Base-by-base conservation (phyloP, 2,888 invertebrate genomes). In the Cacoxenus indagator region DNA sequence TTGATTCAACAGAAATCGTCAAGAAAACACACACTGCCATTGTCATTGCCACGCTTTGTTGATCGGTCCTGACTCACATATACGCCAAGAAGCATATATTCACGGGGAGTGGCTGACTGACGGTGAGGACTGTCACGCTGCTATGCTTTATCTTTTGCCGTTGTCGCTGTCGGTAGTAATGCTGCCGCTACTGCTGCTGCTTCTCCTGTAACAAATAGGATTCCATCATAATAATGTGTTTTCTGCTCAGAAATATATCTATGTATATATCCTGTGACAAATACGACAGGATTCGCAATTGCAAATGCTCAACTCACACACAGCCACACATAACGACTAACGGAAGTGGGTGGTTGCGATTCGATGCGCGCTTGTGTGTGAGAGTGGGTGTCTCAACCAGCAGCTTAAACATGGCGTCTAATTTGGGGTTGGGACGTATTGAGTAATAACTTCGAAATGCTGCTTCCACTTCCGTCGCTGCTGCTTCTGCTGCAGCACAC, bases 211-310 rank as follows among this genome's bases (percentile, higher is more conserved):
- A 83, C 82, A 83, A 82, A 83, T 82, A 82, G 82, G 82, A 82
- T 83, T 83, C 82, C 83, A 83, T 83, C 82, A 83, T 82, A 82
- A 83, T 83, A 82, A 83, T 81, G 80, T 78, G 68, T 69, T 80
- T 78, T 78, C 77, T 73, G 61, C 51, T 4, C 55, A 48, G 8
- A 17, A 9, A 48, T 22, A 48, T 22, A 48, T 22, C 17, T 68
- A 67, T 46, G 67, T 46, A n/a, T 65, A 71, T 74, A 74, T 77
- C 73, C 78, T 80, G 82, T 81, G 82, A 82, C 83, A 83, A 82
- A 83, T 82, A 77, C 74, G 78, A 78, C 76, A 76, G 79, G 76
- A 82, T 79, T 83, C 81, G 83, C 83, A 83, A 81, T 80, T 82
- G 82, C 83, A 75, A 81, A 83, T 81, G 82, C 43, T 43, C 22